Evolutionary conservation across 2,113 vertebrate genomes (phyloP).

Genomic region (Atherinomorus stipes): DNA sequence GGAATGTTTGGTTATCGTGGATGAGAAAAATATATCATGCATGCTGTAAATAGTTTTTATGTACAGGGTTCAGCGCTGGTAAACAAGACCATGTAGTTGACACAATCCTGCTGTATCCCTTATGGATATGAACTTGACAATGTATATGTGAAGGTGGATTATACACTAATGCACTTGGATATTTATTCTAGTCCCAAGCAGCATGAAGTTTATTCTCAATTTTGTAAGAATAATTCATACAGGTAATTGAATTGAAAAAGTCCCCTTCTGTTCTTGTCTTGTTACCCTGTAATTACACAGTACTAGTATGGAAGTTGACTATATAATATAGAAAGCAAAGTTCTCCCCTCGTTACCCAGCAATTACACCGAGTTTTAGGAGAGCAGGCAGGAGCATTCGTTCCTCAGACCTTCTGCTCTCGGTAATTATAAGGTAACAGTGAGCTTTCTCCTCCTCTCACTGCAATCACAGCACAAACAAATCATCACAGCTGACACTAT

Average conservation of each 20-base stretch:
- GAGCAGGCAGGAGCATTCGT: background rate
- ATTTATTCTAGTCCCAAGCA: background rate
- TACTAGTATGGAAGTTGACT: background rate
- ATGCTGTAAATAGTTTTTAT: too few species aligned
- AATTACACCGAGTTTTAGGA: background rate
- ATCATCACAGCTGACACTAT: background rate
- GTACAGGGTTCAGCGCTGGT: background rate
- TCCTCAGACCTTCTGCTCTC: background rate
- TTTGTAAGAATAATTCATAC: background rate
- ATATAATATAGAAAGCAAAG: background rate
- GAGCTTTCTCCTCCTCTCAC: background rate
- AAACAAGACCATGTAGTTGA: background rate
- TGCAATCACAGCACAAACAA: background rate
- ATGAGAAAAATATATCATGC: too few species aligned
- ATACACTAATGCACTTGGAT: background rate
- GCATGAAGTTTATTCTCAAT: background rate
- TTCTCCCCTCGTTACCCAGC: background rate
- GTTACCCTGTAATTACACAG: background rate
- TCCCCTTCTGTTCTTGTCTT: background rate
- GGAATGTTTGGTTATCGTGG: too few species aligned
- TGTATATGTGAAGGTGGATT: background rate
- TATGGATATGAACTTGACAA: too few species aligned
- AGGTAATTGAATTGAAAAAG: background rate
- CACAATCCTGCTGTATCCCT: background rate
- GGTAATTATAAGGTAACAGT: background rate